Base-by-base conservation (phyloP, 2,797 vertebrate genomes). In the Lophius americanus region DNA sequence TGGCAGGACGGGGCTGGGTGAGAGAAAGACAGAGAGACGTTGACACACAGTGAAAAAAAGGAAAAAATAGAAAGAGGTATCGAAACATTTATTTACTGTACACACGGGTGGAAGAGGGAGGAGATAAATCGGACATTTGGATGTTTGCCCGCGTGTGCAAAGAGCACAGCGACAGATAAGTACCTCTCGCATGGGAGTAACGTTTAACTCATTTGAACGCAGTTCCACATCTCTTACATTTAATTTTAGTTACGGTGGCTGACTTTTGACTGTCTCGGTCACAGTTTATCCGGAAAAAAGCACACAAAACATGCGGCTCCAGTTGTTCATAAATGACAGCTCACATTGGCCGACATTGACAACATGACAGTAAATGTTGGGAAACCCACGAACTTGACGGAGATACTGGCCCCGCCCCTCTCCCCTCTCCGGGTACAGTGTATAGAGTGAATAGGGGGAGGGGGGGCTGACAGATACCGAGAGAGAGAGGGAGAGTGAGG, bases 401-500 rank as follows among this genome's bases (percentile, higher is more conserved):
- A 75, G 75, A 76, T 65, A 62, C 63, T 83, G 66, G 85, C 90
- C 70, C 89, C 90, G 73, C 72, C 48, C 56, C 35, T 77, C 76
- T 57, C 48, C 51, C 35, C 50, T 35, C 65, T 60, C 52, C 33
- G 60, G 49, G 57, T 78, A 8, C 53, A 71, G 68, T 59, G 64
- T 47, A 69, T 65, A 68, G 59, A 76, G 83, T 63, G 76, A 55
- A 7, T 7, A 35, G 64, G 55, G 51, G 63, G 63, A 46, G 71
- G 53, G 48, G 47, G n/a, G 39, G 38, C 13, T 0, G 47, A 23
- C 2, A 41, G 67, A 46, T 60, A 9, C 38, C 7, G 47, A 39
- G 59, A 51, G 60, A 52, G 50, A 9, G 49, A 53, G 61, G 3
- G 59, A 5, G 55, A 33, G 42, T 3, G 56, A 23, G 53, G 62